phyloP scores from a whole-genome alignment of 1,140 invertebrate genomes.

The Thaumatotibia leucotreta region DNA sequence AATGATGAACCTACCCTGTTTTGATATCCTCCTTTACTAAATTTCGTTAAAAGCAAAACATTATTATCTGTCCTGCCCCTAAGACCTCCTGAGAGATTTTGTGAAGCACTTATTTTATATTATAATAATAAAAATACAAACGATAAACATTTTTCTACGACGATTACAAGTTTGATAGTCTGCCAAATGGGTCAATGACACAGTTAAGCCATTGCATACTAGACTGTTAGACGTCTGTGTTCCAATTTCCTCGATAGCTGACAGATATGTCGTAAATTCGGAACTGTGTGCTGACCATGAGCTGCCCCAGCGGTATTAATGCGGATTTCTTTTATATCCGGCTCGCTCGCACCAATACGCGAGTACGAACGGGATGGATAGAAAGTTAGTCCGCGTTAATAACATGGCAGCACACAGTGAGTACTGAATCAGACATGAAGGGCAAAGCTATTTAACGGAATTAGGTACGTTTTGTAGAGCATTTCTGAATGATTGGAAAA shows the following conservation, averaged over 20 bases:
- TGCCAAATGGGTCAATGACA: slow-evolving; percentile 47
- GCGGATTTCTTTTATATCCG: no score
- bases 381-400: no score
- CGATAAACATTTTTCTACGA: slow-evolving; percentile 22
- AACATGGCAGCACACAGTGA: no score
- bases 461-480: neutral
- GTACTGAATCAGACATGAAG: neutral
- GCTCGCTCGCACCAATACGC: no score
- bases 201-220: slow-evolving; percentile 20
- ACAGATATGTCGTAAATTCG: slow-evolving; percentile 8
- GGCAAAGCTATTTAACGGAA: neutral
- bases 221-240: slow-evolving; percentile 17
- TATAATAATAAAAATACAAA: neutral
- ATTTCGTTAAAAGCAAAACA: slow-evolving; percentile 3
- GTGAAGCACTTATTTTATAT: neutral
- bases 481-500: neutral
- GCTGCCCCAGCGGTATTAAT: no score
- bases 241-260: slow-evolving; percentile 6
- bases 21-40: neutral
- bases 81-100: neutral
- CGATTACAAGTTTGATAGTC: slow-evolving; percentile 27
- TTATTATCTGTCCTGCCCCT: neutral
- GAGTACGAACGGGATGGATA: no score
- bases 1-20: neutral
- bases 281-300: no score